phyloP scores from a whole-genome alignment of 2,113 vertebrate genomes.

The Pollimyrus isidori region DNA sequence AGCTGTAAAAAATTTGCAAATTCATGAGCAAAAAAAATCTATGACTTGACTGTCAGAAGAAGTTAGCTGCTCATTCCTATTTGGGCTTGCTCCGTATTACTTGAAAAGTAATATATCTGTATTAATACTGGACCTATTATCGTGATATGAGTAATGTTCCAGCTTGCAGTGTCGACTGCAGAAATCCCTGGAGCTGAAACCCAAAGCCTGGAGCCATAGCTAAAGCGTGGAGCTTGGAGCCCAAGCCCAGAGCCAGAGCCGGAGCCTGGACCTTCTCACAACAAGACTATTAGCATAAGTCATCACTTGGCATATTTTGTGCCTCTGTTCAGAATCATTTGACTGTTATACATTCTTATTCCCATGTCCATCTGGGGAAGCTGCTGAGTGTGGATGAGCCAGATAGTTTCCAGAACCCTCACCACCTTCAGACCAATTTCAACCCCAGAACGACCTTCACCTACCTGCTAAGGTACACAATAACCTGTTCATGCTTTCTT shows the following conservation, averaged over 20 bases:
- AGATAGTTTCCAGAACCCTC: neutral
- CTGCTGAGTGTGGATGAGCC: neutral
- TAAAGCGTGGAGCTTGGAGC: neutral
- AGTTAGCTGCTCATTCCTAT: neutral
- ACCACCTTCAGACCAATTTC: neutral
- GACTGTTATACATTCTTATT: neutral
- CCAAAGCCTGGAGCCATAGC: neutral
- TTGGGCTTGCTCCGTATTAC: neutral
- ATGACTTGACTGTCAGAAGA: neutral
- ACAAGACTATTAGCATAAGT: neutral
- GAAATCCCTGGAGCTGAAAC: neutral
- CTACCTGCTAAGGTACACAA: neutral
- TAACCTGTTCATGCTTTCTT: neutral
- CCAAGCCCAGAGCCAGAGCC: neutral
- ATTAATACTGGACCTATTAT: neutral
- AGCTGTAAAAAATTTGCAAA: neutral
- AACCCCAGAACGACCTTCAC: neutral
- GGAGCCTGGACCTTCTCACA: neutral
- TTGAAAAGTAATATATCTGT: conserved; percentile 4
- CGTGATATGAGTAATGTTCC: neutral
- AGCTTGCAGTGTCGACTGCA: neutral
- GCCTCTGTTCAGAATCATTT: neutral
- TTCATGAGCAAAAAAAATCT: neutral
- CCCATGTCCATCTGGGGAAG: neutral
- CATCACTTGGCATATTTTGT: neutral